A percentile compares a stretch with the other conserved stretches of the same genome.
These are phyloP conservation scores for Campopleginae sp. DNA, from an alignment of 2,888 invertebrate species.

Conservation along the genomic window DNA sequence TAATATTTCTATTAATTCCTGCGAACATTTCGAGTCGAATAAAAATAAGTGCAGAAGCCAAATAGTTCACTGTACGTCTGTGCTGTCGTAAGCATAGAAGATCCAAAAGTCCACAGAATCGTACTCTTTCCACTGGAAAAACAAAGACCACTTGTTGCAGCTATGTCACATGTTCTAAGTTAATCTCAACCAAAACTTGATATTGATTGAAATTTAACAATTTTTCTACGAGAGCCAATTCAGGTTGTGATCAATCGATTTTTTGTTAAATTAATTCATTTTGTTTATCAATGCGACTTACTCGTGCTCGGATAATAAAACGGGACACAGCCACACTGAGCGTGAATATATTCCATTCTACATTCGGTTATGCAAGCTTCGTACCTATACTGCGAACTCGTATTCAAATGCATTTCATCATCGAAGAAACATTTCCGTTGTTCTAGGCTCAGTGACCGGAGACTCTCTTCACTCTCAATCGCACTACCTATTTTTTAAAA, in stretches of 20 bases:
- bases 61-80: conserved; percentile 64
- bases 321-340: conserved; percentile 85
- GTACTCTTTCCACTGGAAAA: conserved; percentile 68
- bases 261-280: too few species aligned
- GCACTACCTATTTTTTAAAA: conserved; percentile 67
- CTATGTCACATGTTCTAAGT: neutral
- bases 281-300: conserved; percentile 66
- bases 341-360: conserved; percentile 82
- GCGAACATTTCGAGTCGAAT: neutral
- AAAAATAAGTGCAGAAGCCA: neutral
- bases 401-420: conserved; percentile 83
- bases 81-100: conserved; percentile 70
- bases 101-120: conserved; percentile 75
- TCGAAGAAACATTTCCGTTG: conserved; percentile 85
- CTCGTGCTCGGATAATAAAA: conserved; percentile 85
- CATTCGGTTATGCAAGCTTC: conserved; percentile 86
- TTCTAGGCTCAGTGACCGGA: conserved; percentile 77
- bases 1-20: neutral
- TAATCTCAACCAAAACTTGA: neutral
- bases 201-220: neutral
- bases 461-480: conserved; percentile 82
- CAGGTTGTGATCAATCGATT: neutral
- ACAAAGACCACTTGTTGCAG: neutral
- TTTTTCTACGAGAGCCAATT: neutral
- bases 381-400: conserved; percentile 83